Base-by-base conservation (phyloP, 2,113 vertebrate species). In the Caranx ignobilis region DNA sequence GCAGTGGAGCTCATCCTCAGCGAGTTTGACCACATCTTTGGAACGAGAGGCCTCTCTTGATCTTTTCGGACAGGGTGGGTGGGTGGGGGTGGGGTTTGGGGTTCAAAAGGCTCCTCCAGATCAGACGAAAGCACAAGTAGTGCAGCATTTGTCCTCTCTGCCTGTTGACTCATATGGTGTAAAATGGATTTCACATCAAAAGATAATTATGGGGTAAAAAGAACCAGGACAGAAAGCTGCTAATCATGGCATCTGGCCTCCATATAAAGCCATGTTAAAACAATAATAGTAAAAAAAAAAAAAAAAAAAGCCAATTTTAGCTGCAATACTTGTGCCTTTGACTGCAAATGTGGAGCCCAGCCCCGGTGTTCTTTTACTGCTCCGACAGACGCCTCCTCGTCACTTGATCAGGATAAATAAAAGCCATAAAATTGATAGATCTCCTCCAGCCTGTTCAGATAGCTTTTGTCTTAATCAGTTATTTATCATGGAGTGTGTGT, bases 1-100 rank as follows among this genome's bases (percentile, higher is more conserved):
- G 95, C 95, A 0, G 96, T 98, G 76, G 97, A 99, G 86, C 87
- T 97, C 81, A 96, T 99, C 88, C 96, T 98, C 81, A 94, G 77
- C 1, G 93, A 97, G 78, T 97, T 94, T 16, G 71, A 95, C 65
- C 86, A 78, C 86, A 91, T 97, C 90, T 97, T 97, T 71, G 70
- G 66, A 12, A 73, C 21, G 2, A 89, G 78, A 75, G 89, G 81
- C 54, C 54, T 61, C 21, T 84, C 88, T 43, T 88, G 87, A 85
- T 86, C 87, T 71, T 84, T 76, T 74, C 18, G 80, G 81, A 87
- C 71, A n/a, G 41, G 54, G 26, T 41, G 31, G 21, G 5, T 21
- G 16, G 12, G 2, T 1, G 39, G 56, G 61, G 26, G 7, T 11
- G 47, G 39, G 19, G 67, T 6, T n/a, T 16, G 35, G 61, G 50